Percentiles rank a stretch among this genome's conserved stretches.
These are phyloP conservation scores for Drosophila chauvacae DNA, from an alignment of 1,140 invertebrate genomes.

Conservation along the genomic window DNA sequence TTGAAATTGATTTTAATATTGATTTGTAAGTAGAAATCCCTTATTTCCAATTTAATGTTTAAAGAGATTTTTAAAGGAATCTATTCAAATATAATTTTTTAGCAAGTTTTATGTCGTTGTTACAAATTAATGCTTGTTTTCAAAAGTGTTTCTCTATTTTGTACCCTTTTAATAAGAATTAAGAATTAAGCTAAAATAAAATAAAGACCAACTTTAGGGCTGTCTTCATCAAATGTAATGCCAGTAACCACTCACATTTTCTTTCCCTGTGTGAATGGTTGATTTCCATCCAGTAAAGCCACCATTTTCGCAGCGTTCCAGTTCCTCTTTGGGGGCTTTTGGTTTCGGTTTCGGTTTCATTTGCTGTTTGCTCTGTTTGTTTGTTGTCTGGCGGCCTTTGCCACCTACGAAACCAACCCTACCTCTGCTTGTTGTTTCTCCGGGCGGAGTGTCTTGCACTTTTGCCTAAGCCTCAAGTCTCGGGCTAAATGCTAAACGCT, in stretches of 20 bases:
- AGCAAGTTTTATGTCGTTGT: no score
- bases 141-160: no score
- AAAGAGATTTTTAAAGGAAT: no score
- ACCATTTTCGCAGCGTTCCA: slow-evolving; percentile 29
- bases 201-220: background rate
- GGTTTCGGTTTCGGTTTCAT: slow-evolving; percentile 22
- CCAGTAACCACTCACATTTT: background rate
- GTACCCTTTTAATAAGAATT: no score
- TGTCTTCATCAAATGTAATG: background rate
- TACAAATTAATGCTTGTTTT: no score
- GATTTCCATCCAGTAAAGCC: slow-evolving; percentile 1
- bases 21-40: no score
- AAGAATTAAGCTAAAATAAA: background rate
- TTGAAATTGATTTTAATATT: background rate
- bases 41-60: no score
- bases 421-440: background rate
- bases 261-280: background rate
- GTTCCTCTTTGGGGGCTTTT: slow-evolving; percentile 21
- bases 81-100: no score
- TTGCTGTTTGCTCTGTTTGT: slow-evolving; percentile 41
- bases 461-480: slow-evolving; percentile 37
- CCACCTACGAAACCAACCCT: background rate
- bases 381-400: slow-evolving; percentile 40
- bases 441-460: slow-evolving; percentile 36
- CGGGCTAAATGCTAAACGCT: slow-evolving; percentile 34